Evolutionary conservation across 2,888 invertebrate species (phyloP).

Genomic region (Halocaridina rubra): DNA sequence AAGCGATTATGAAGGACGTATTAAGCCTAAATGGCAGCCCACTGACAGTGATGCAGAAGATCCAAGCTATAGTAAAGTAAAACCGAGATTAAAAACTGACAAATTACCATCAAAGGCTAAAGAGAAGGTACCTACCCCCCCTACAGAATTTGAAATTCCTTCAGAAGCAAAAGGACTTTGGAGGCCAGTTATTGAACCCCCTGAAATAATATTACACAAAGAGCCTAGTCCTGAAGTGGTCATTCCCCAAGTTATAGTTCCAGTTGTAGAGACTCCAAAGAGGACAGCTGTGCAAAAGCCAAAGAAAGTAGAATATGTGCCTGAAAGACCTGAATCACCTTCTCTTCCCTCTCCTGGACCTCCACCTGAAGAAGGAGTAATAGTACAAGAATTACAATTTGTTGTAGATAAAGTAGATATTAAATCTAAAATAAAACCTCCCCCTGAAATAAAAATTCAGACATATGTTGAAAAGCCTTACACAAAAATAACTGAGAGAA

Average conservation of each 20-base stretch:
- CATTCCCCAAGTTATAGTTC: background rate
- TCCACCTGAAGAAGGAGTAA: conserved; percentile 50
- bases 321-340: conserved; percentile 33
- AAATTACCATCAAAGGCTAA: conserved; percentile 38
- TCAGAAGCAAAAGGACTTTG: conserved; percentile 46
- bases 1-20: conserved; percentile 75
- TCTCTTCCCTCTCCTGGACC: conserved; percentile 48
- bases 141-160: conserved; percentile 60
- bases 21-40: conserved; percentile 59
- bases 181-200: conserved; percentile 48
- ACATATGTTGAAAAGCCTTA: conserved; percentile 41
- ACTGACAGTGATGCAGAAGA: conserved; percentile 61
- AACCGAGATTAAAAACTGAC: conserved; percentile 16
- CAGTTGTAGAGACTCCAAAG: conserved; percentile 37
- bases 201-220: background rate
- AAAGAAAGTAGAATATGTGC: background rate
- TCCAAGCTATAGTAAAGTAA: conserved; percentile 44
- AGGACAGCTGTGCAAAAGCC: conserved; percentile 22
- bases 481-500: conserved; percentile 59
- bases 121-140: conserved; percentile 65
- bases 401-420: conserved; percentile 53
- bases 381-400: conserved; percentile 34
- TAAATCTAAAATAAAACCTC: conserved; percentile 31
- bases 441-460: conserved; percentile 25
- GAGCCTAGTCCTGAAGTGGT: conserved; percentile 16